Conservation (phyloP, 2,888 invertebrate species). For the Ceriagrion tenellum region DNA sequence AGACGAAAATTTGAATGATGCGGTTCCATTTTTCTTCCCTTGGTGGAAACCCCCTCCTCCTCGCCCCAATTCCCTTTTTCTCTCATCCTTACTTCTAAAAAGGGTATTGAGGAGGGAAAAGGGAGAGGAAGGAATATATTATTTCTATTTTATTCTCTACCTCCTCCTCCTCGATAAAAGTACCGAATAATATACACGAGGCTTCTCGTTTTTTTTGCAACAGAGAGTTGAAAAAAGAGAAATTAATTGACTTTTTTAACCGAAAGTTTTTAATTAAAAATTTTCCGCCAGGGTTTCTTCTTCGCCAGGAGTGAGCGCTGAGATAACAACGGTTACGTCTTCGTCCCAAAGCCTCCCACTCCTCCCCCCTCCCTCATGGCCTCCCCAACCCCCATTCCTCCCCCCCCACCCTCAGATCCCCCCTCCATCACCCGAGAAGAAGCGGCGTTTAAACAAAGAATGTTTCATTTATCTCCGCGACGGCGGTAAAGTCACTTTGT, state of each 20-base stretch:
- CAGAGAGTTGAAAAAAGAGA: background rate
- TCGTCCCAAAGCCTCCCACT: background rate
- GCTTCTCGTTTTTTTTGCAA: background rate
- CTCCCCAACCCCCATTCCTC: no score
- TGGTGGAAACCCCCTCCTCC: background rate
- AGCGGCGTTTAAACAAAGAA: background rate
- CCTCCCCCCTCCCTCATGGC: no score
- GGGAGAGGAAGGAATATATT: background rate
- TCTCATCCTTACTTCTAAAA: background rate
- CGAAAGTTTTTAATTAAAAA: conserved; percentile 24
- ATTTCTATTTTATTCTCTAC: background rate
- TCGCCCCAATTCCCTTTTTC: background rate
- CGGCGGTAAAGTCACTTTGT: background rate
- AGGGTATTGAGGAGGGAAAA: background rate
- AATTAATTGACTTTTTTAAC: conserved; percentile 4
- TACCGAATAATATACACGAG: background rate
- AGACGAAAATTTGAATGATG: conserved; percentile 36
- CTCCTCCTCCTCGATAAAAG: background rate
- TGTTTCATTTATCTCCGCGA: conserved; percentile 3
- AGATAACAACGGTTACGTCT: conserved; percentile 18
- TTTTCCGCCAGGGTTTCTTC: conserved; percentile 26
- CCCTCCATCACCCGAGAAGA: background rate
- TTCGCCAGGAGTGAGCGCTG: background rate
- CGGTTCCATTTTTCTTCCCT: conserved; percentile 16
- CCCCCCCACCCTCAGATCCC: no score